A percentile compares a stretch with the other conserved stretches of the same genome.
Evolutionary conservation across 2,797 vertebrate genomes (phyloP).

Genomic region (Podarcis lilfordi): DNA sequence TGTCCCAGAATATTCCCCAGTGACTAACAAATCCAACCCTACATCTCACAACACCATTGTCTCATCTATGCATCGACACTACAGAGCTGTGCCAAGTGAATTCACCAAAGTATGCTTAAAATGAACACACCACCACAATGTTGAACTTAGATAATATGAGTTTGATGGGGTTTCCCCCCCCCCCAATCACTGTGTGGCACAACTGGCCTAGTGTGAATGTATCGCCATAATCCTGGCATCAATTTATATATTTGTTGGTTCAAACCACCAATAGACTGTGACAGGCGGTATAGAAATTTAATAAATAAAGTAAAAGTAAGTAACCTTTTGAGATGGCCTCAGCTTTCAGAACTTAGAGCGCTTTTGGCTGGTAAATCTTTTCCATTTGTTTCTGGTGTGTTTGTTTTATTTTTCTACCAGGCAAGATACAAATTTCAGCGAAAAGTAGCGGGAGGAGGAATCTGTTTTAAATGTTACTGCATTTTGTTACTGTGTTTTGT

Average conservation of each 20-base stretch:
- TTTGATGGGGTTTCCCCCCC: no score
- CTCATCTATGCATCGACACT: no score
- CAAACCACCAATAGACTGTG: neutral
- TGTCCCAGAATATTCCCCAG: no score
- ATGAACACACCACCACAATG: neutral
- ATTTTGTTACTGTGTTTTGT: neutral
- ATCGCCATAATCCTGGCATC: neutral
- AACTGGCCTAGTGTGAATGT: neutral
- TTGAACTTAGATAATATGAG: neutral
- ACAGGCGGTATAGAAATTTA: no score
- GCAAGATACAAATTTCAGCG: no score
- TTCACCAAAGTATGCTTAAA: neutral
- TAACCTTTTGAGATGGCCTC: neutral
- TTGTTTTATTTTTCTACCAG: neutral
- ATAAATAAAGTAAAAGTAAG: no score
- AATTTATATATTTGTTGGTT: neutral
- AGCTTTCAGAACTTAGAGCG: neutral
- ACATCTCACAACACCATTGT: no score
- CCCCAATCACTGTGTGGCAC: no score
- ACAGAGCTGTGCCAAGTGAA: no score
- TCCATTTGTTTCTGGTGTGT: neutral
- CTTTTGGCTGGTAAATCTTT: neutral
- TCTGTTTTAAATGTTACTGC: neutral
- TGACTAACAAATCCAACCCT: no score
- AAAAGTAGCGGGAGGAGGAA: no score